Conservation (phyloP, 2,888 invertebrate species). For the Spodoptera littoralis region DNA sequence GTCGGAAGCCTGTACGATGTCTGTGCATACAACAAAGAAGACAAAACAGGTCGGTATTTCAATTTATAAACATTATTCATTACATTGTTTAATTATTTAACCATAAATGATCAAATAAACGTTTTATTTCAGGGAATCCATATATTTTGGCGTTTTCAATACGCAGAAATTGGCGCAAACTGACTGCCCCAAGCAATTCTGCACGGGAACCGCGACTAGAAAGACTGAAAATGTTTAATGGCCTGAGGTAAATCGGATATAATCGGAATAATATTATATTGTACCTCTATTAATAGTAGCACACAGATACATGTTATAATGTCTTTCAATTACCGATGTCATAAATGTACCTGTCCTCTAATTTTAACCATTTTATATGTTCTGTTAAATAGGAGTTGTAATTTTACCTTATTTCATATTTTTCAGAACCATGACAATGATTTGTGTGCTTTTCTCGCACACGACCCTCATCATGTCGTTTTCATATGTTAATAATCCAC, state of each 20-base stretch:
- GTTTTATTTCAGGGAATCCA: constrained; percentile 72
- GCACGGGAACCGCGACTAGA: constrained; percentile 74
- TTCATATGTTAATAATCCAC: constrained; percentile 75
- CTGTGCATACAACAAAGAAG: constrained; percentile 51
- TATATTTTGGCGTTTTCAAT: constrained; percentile 79
- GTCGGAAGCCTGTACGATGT: constrained; percentile 77
- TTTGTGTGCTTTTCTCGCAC: constrained; percentile 83
- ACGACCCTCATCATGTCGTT: constrained; percentile 70
- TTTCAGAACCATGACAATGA: constrained; percentile 82
- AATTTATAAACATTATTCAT: neutral
- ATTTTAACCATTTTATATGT: no score
- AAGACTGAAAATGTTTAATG: constrained; percentile 77
- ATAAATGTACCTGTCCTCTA: no score
- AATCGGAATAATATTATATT: no score
- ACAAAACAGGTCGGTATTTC: constrained; percentile 65
- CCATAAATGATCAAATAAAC: neutral
- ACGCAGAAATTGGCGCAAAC: constrained; percentile 74
- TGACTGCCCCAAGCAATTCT: constrained; percentile 69
- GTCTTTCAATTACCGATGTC: no score
- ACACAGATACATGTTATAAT: no score
- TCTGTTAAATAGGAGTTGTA: no score
- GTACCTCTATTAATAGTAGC: no score
- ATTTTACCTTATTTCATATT: no score
- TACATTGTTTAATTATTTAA: neutral
- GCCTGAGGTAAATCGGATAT: constrained; percentile 69